Conservation (phyloP, 2,888 invertebrate species). For the Drosophila conformis region DNA sequence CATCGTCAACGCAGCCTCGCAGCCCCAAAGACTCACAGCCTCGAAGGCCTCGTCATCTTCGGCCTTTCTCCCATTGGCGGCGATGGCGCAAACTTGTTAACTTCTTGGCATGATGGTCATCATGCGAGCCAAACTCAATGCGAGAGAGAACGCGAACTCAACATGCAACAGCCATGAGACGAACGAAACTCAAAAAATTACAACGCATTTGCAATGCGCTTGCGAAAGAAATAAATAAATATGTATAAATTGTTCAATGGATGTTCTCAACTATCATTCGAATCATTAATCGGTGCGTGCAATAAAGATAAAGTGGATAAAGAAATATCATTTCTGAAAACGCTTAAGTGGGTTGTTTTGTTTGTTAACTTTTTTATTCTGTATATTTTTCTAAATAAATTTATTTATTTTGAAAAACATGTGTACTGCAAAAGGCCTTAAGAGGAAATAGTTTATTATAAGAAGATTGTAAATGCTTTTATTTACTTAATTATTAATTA, state of each 20-base stretch:
- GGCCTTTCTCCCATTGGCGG: constrained; percentile 78
- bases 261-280: neutral
- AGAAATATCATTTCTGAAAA: neutral
- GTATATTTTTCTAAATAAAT: neutral
- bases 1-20: constrained; percentile 57
- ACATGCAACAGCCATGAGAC: constrained; percentile 52
- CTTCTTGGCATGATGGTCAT: constrained; percentile 78
- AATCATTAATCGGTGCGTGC: neutral
- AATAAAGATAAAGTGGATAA: neutral
- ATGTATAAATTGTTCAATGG: neutral
- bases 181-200: neutral
- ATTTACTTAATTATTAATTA: neutral
- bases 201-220: constrained; percentile 52
- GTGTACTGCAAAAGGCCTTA: neutral
- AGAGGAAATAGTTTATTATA: neutral
- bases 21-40: constrained; percentile 41
- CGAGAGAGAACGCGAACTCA: constrained; percentile 51
- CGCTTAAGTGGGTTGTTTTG: neutral
- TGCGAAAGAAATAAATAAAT: neutral
- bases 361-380: neutral
- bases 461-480: neutral
- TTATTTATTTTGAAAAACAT: neutral
- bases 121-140: constrained; percentile 68
- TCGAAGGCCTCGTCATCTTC: constrained; percentile 53
- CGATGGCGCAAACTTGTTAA: constrained; percentile 77